Evolutionary conservation across 1,140 invertebrate species (phyloP), one percentile per base, ranked within the genome.

Genomic region (Pollicipes pollicipes): DNA sequence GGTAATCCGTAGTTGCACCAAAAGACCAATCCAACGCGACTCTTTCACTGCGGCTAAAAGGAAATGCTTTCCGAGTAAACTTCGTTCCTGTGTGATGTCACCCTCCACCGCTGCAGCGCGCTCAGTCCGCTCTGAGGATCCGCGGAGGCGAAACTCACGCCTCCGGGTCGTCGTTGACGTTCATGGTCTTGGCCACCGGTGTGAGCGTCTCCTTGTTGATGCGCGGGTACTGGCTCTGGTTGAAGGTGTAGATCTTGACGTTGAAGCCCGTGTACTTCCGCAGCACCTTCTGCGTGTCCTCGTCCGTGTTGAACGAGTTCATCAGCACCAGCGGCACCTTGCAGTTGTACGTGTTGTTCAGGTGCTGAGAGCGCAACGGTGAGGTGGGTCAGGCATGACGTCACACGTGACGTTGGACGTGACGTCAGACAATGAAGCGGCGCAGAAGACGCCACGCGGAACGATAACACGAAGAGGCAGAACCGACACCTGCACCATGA

Each of bases 221-320:
- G 71, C 97, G 84, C 29, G 97, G 97, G 81, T 90, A 97, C 77
- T 91, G 92, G 75, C 91, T 96, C 82, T 99, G 97, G 80, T 95
- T 95, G 82, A 99, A 99, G 0, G 94, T 96, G 80, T 92, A 88
- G 71, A 99, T 97, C 79, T 92, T 88, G 72, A 98, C 87, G 79
- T 95, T 87, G 73, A 98, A 87, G 37, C 95, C 94, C 78, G 90
- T 88, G 81, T 99, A 99, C 79, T 98, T 99, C 71, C 91, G 85
- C 70, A 99, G 79, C 30, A 88, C 88, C 82, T 94, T 95, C 79
- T 94, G 87, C 0, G 97, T 99, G 76, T 99, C 97, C 76, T 94
- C 94, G 77, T 99, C 93, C 0, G 97, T 99, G 79, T 99, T 99
- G 81, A 99, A 99, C 0, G 96, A 99, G 81, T 99, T 97, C 97